These are phyloP conservation scores for Alligator sinensis DNA, from an alignment of 2,113 vertebrate genomes.

Conservation along the genomic window DNA sequence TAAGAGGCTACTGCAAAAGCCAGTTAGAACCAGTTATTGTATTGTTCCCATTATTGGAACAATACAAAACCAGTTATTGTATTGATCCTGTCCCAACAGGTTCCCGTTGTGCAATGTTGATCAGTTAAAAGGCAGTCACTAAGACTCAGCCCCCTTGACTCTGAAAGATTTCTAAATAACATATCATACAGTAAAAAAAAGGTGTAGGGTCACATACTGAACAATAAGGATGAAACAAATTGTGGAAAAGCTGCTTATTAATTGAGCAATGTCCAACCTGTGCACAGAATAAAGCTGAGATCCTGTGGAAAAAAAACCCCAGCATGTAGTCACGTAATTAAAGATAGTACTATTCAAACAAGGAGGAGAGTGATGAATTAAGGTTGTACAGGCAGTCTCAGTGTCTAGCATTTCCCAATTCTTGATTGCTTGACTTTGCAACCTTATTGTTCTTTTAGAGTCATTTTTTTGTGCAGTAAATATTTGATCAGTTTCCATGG, in stretches of 20 bases:
- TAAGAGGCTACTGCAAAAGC: conserved; percentile 21
- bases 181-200: conserved; percentile 2
- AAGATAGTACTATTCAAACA: background rate
- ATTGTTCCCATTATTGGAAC: background rate
- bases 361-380: background rate
- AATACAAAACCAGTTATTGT: background rate
- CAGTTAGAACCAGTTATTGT: background rate
- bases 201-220: background rate
- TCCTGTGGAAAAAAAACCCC: background rate
- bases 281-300: background rate
- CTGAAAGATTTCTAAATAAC: conserved; percentile 2
- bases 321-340: background rate
- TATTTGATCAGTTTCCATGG: background rate
- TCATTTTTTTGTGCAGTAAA: background rate
- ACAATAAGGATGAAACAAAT: background rate
- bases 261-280: background rate
- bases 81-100: background rate
- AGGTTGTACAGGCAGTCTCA: background rate
- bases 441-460: background rate
- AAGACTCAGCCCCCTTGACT: background rate
- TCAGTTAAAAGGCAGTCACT: conserved; percentile 1
- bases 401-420: background rate
- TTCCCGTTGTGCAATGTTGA: background rate
- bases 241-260: background rate
- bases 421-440: background rate